Conservation (phyloP, 1,140 invertebrate species). For the Drosophila paulistorum region DNA sequence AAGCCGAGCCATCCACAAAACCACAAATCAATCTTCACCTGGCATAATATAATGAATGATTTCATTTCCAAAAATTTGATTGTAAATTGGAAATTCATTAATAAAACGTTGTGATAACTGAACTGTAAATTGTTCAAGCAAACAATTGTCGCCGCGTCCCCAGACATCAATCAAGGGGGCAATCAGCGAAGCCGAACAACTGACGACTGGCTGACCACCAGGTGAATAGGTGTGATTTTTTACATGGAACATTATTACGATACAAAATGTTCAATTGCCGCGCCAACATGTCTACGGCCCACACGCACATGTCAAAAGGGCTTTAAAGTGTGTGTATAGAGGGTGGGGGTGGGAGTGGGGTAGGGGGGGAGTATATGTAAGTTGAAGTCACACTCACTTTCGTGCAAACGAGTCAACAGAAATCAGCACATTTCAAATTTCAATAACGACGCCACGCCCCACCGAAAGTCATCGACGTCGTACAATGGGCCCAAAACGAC, state of each 20-base stretch:
- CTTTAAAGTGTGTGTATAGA: background rate
- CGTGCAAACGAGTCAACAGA: constrained; percentile 50
- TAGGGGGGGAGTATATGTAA: constrained; percentile 21
- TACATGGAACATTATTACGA: constrained; percentile 22
- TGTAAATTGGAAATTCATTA: constrained; percentile 78
- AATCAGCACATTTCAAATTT: constrained; percentile 52
- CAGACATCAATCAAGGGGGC: constrained; percentile 48
- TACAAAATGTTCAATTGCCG: constrained; percentile 2
- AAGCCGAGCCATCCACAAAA: background rate
- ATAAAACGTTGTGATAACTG: constrained; percentile 67
- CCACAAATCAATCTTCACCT: constrained; percentile 66
- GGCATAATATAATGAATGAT: constrained; percentile 67
- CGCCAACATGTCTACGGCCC: constrained; percentile 19
- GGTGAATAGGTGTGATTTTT: constrained; percentile 20
- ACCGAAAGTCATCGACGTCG: background rate
- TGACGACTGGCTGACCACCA: background rate
- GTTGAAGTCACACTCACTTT: constrained; percentile 32
- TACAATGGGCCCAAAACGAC: background rate
- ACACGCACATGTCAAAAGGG: constrained; percentile 14
- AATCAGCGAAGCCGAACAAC: background rate
- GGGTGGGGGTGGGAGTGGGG: too few relatives aligned
- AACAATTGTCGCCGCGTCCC: constrained; percentile 30
- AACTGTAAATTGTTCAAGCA: constrained; percentile 64
- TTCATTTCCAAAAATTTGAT: constrained; percentile 70
- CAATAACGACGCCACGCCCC: background rate